Conservation (phyloP, 2,113 vertebrate species). For the Rhea americana region DNA sequence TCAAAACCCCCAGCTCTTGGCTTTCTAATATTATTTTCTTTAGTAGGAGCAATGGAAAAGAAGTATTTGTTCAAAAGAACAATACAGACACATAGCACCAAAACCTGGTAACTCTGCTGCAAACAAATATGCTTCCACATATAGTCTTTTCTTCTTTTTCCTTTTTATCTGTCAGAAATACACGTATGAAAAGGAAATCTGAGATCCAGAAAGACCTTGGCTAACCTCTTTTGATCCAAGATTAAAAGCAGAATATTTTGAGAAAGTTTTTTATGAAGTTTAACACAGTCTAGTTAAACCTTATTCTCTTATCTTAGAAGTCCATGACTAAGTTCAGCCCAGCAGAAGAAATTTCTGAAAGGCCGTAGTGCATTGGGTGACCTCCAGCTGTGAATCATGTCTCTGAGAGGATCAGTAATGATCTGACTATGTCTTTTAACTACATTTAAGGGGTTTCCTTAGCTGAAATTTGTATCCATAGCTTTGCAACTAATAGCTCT, state of each 20-base stretch:
- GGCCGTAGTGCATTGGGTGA: background rate
- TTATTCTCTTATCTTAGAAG: background rate
- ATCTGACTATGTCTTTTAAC: background rate
- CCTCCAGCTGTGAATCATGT: background rate
- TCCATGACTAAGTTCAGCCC: background rate
- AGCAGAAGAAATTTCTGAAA: background rate
- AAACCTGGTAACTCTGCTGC: background rate
- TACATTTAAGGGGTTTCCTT: background rate
- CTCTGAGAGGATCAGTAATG: background rate
- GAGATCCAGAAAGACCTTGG: slow-evolving; percentile 85
- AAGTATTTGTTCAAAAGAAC: background rate
- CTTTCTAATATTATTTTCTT: background rate
- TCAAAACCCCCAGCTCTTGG: background rate
- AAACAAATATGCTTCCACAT: background rate
- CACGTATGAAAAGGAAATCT: slow-evolving; percentile 84
- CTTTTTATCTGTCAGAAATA: slow-evolving; percentile 81
- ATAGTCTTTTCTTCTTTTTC: background rate
- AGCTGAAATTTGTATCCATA: background rate
- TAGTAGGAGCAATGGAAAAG: background rate
- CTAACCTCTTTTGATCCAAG: slow-evolving; percentile 78
- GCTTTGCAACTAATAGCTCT: background rate
- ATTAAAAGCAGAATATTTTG: slow-evolving; percentile 38
- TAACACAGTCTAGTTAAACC: background rate
- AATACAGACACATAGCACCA: background rate
- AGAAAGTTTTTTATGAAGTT: background rate